These are phyloP conservation scores for Hemithea aestivaria DNA, from an alignment of 2,888 invertebrate species.

Conservation along the genomic window DNA sequence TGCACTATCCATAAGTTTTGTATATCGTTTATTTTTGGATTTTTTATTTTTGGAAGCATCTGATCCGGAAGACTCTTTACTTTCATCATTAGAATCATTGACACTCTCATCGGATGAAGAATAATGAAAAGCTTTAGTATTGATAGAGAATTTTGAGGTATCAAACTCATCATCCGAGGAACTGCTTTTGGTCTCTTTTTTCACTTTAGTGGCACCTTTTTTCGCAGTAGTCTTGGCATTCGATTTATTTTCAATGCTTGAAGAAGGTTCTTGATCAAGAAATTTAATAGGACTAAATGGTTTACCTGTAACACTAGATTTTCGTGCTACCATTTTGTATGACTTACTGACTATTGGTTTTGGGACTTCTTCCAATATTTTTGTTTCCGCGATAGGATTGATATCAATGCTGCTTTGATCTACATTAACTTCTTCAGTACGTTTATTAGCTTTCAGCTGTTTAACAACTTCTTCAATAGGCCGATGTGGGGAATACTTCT, in stretches of 20 bases:
- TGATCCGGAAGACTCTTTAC: conserved; percentile 66
- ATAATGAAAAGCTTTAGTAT: conserved; percentile 54
- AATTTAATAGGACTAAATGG: conserved; percentile 71
- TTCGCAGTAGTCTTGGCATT: conserved; percentile 36
- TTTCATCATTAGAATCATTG: conserved; percentile 69
- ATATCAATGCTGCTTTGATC: conserved; percentile 38
- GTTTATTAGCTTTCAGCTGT: conserved; percentile 65
- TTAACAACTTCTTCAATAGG: conserved; percentile 74
- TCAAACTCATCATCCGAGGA: conserved; percentile 67
- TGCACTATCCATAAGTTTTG: conserved; percentile 57
- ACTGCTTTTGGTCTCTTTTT: conserved; percentile 53
- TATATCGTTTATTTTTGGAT: conserved; percentile 64
- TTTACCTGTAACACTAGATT: conserved; percentile 73
- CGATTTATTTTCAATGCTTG: conserved; percentile 41
- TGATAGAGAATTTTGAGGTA: conserved; percentile 64
- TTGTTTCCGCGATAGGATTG: conserved; percentile 32
- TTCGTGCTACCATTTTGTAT: conserved; percentile 75
- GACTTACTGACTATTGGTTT: conserved; percentile 71
- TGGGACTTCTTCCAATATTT: conserved; percentile 53
- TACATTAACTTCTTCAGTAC: conserved; percentile 54
- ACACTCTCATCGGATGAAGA: conserved; percentile 68
- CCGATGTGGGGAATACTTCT: conserved; percentile 69
- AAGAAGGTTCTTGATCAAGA: conserved; percentile 50
- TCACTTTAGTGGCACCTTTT: conserved; percentile 45
- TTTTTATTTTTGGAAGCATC: conserved; percentile 58